Evolutionary conservation across 2,888 invertebrate species (phyloP).

Genomic region (Acleris emargana): DNA sequence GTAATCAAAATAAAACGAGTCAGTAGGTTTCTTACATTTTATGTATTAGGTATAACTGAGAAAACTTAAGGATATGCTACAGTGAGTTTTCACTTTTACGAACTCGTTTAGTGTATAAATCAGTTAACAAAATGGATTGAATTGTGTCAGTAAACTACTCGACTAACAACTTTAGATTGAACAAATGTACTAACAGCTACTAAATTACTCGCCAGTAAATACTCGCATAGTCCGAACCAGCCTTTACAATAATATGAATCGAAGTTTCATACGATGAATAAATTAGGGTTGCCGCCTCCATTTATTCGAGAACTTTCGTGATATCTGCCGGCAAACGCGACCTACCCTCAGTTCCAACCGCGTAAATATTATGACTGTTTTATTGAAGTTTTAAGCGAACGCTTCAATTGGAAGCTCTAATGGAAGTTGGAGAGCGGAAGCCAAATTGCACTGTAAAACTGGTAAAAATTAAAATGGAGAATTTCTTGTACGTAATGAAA

Average conservation of each 20-base stretch:
- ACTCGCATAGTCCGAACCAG: slow-evolving; percentile 10
- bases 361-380: slow-evolving; percentile 37
- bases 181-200: too few species aligned
- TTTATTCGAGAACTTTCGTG: slow-evolving; percentile 25
- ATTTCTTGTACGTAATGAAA: not conserved
- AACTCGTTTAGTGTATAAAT: too few species aligned
- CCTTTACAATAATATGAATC: slow-evolving; percentile 16
- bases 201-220: too few species aligned
- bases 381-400: slow-evolving; percentile 35
- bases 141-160: too few species aligned
- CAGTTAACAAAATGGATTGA: too few species aligned
- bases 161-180: too few species aligned
- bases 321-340: slow-evolving; percentile 19
- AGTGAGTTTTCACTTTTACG: too few species aligned
- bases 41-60: too few species aligned
- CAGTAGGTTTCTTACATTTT: too few species aligned
- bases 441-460: slow-evolving; percentile 22
- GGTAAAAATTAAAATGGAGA: slow-evolving; percentile 15
- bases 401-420: slow-evolving; percentile 22
- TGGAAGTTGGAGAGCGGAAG: slow-evolving; percentile 16
- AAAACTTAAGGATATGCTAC: too few species aligned
- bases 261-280: slow-evolving; percentile 30
- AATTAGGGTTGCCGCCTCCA: slow-evolving; percentile 28
- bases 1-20: too few species aligned
- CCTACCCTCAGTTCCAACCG: slow-evolving; percentile 4